Conservation (phyloP, 2,113 vertebrate genomes). For the Nycticebus coucang region DNA sequence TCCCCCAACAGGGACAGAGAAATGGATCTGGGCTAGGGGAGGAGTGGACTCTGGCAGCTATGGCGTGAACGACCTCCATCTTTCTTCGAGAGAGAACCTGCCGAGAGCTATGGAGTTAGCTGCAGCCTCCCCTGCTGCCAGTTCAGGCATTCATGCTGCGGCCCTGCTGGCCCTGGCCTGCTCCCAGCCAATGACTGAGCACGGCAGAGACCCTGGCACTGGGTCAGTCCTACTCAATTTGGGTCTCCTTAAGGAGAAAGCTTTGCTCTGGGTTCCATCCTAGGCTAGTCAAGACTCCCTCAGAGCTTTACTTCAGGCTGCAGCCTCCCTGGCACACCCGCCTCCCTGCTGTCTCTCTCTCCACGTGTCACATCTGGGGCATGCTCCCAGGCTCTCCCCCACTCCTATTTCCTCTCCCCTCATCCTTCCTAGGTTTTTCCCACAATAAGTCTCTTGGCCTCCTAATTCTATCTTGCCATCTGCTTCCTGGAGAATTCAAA, state of each 20-base stretch:
- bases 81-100: neutral
- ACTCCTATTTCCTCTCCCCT: neutral
- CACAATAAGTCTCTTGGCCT: neutral
- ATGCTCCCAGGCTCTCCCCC: neutral
- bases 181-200: neutral
- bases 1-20: neutral
- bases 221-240: neutral
- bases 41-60: neutral
- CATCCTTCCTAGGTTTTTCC: neutral
- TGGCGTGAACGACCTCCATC: neutral
- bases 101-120: neutral
- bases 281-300: neutral
- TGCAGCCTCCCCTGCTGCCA: neutral
- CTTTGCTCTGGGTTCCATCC: neutral
- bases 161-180: neutral
- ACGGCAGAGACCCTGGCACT: no score
- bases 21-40: neutral
- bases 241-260: neutral
- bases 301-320: neutral
- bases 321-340: neutral
- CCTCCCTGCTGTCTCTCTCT: neutral
- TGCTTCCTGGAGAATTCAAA: neutral
- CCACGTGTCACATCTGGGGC: neutral
- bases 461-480: neutral
- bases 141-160: neutral